phyloP scores from a whole-genome alignment of 1,140 invertebrate species.

The Drosophila orena region DNA sequence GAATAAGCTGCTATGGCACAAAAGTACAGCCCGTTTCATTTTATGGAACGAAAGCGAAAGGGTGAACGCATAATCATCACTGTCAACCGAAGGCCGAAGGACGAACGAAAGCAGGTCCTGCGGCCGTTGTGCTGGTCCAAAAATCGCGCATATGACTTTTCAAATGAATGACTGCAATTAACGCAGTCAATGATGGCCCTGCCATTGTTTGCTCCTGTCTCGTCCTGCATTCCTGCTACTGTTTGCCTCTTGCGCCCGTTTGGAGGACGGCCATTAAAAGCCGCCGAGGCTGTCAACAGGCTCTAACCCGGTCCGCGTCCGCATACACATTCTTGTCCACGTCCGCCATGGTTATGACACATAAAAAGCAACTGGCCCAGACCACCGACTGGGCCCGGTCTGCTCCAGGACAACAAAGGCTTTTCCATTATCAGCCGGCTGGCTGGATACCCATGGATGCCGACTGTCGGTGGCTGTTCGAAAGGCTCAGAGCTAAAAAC shows the following conservation, averaged over 20 bases:
- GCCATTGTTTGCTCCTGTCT: constrained; percentile 63
- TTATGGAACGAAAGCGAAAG: constrained; percentile 67
- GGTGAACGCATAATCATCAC: constrained; percentile 76
- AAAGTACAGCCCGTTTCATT: constrained; percentile 52
- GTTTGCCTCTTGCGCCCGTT: constrained; percentile 31
- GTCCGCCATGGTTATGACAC: constrained; percentile 61
- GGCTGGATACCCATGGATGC: constrained; percentile 14
- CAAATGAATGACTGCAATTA: constrained; percentile 83
- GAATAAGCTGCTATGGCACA: constrained; percentile 18
- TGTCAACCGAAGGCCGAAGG: constrained; percentile 64
- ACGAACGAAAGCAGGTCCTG: constrained; percentile 1
- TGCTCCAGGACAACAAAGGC: constrained; percentile 25
- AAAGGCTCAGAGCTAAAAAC: constrained; percentile 47
- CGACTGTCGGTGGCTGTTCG: constrained; percentile 19
- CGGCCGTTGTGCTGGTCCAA: constrained; percentile 9
- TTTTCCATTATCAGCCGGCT: constrained; percentile 35
- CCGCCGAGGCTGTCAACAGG: constrained; percentile 45
- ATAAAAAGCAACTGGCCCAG: constrained; percentile 65
- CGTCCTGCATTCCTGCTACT: constrained; percentile 8
- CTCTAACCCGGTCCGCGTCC: constrained; percentile 5
- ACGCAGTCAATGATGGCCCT: constrained; percentile 77
- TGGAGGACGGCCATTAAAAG: constrained; percentile 63
- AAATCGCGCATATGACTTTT: constrained; percentile 75
- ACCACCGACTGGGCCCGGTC: constrained; percentile 24
- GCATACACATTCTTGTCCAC: constrained; percentile 6